Evolutionary conservation across 2,113 vertebrate species (phyloP), one percentile per base, ranked within the genome.

Genomic region (Poecile atricapillus): DNA sequence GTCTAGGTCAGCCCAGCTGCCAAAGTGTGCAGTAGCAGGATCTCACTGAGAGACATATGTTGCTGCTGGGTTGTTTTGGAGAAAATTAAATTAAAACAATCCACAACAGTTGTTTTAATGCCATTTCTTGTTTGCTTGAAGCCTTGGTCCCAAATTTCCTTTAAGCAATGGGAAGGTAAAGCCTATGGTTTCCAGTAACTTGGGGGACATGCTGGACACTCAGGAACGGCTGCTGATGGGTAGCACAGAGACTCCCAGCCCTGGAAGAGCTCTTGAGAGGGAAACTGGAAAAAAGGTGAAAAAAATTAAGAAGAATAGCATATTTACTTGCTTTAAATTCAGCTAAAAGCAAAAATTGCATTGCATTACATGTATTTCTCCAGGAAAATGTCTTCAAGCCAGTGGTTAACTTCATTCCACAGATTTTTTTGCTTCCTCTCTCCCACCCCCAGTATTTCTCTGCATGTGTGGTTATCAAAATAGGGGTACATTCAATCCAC

Each of bases 1-100:
- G 53, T 62, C 69, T 89, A 0, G 0, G 65, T 50, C 58, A 83
- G 60, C 39, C 25, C 86, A 70, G 43, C 65, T 91, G 80, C 82
- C 78, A 85, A 82, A 23, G 43, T 39, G 39, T 62, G 60, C 64
- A 60, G 63, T 21, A 94, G 67, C 63, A 86, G n/a, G 68, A 93
- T 91, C 56, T 94, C 52, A 50, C 76, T 13, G 67, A 86, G 24
- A 83, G 69, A 39, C 62, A 50, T 89, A 87, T 83, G 68, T 49
- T 97, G 53, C 55, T 75, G 70, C 81, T 95, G 74, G 78, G 55
- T 33, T 87, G 59, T 91, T 68, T 49, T 11, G 33, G 69, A 67
- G 15, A 50, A 92, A 93, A 95, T 79, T 59, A 83, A 96, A 94
- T 95, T 74, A 71, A 80, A 90, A 13, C 46, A 85, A 91, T 43